A percentile compares a stretch with the other conserved stretches of the same genome.
Conservation (phyloP, 2,888 invertebrate species). For the Aelia acuminata region DNA sequence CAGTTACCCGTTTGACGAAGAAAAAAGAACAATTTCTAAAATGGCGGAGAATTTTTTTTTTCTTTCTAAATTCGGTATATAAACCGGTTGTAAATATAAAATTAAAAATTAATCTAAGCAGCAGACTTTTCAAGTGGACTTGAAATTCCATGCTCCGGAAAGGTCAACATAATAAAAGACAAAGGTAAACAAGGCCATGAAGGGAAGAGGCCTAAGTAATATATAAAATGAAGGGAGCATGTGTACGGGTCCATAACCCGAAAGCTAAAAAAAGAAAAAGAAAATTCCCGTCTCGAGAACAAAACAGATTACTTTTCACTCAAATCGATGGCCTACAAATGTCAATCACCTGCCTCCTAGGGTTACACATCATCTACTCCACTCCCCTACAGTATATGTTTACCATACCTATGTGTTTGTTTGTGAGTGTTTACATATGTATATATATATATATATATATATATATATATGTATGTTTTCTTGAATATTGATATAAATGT, state of each 20-base stretch:
- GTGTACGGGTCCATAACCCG: not conserved
- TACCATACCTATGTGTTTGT: not conserved
- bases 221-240: not conserved
- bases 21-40: too few relatives aligned
- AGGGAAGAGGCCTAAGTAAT: not conserved
- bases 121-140: too few relatives aligned
- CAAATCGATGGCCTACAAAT: constrained; percentile 29
- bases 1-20: too few relatives aligned
- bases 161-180: not conserved
- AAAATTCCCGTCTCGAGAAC: not conserved
- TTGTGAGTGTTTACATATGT: too few relatives aligned
- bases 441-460: too few relatives aligned
- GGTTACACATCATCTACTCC: not conserved
- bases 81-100: too few relatives aligned
- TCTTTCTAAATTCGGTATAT: too few relatives aligned
- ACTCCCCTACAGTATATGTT: not conserved
- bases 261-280: not conserved
- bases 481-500: too few relatives aligned
- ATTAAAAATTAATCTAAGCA: too few relatives aligned
- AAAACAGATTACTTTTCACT: constrained; percentile 38
- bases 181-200: not conserved
- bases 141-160: not conserved
- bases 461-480: too few relatives aligned
- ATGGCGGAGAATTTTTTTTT: too few relatives aligned
- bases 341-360: not conserved